Evolutionary conservation across 2,888 invertebrate genomes (phyloP), one percentile per base, ranked within the genome.

Genomic region (Prosopocoilus inquinatus): DNA sequence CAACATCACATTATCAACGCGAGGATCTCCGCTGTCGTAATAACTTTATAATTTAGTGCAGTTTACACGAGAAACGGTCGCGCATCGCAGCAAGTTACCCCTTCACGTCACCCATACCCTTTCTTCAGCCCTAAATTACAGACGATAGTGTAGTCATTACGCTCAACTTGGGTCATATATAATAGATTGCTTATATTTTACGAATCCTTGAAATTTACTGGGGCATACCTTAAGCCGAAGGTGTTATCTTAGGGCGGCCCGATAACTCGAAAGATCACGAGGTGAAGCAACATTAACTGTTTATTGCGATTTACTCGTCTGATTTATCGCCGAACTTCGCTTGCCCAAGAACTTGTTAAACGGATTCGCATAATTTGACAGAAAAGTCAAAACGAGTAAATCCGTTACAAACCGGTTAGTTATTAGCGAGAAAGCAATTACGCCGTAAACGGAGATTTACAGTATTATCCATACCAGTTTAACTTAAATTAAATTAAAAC

Each of bases 1-100:
- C 77, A 75, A 76, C 77, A 77, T 78, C 77, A 76, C 76, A 77
- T 75, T 78, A 78, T 78, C 75, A 75, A 71, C 75, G 73, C 73
- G 72, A 69, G 74, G 75, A 78, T 78, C 78, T 78, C 70, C 72
- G 71, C 75, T 76, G 76, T 77, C 77, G 77, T 77, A 78, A 78
- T 78, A 78, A 78, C 78, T 78, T 78, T 78, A 78, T 78, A 78
- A 78, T 78, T 78, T 78, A 78, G 76, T 78, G 74, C 73, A 75
- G 74, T 76, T 76, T 73, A 66, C 69, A 68, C 64, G 67, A 70
- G 67, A 62, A 67, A 66, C 64, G 67, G 64, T 64, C 63, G 63
- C 65, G 63, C 65, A 63, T 63, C 64, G 65, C 59, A 59, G 63
- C 65, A 65, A 65, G 63, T 66, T 61, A 62, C 60, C 63, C 61